phyloP scores from a whole-genome alignment of 1,140 invertebrate species.

The Frieseomelitta varia region DNA sequence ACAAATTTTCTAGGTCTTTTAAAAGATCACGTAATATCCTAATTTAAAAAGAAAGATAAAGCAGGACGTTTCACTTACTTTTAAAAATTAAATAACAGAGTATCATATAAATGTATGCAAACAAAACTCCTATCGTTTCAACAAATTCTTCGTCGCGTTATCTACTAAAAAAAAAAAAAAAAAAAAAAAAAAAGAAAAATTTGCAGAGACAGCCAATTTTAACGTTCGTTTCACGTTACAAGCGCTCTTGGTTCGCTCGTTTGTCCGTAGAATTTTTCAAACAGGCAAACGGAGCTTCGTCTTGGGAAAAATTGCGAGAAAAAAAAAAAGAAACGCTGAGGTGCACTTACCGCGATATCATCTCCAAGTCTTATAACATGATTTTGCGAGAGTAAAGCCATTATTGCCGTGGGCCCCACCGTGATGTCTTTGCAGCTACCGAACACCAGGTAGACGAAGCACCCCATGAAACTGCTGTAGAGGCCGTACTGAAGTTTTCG shows the following conservation, averaged over 20 bases:
- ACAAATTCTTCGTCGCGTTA: background rate
- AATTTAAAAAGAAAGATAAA: no score
- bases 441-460: slow-evolving; percentile 86
- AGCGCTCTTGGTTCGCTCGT: background rate
- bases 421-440: slow-evolving; percentile 87
- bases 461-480: slow-evolving; percentile 87
- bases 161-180: background rate
- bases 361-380: slow-evolving; percentile 76
- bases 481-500: slow-evolving; percentile 84
- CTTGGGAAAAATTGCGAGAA: background rate
- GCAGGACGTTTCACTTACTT: no score
- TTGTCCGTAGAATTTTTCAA: background rate
- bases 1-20: no score
- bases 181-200: background rate
- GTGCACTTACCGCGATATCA: slow-evolving; percentile 83
- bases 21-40: no score
- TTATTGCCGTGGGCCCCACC: slow-evolving; percentile 85
- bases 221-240: background rate
- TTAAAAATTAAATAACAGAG: background rate
- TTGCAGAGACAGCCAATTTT: background rate
- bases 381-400: slow-evolving; percentile 83
- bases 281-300: background rate
- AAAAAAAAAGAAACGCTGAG: background rate
- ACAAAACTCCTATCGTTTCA: background rate
- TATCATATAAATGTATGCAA: background rate